Percentiles rank a stretch among this genome's conserved stretches.
These are phyloP conservation scores for Pangasius larnaudii DNA, from an alignment of 2,797 vertebrate species.

Conservation along the genomic window DNA sequence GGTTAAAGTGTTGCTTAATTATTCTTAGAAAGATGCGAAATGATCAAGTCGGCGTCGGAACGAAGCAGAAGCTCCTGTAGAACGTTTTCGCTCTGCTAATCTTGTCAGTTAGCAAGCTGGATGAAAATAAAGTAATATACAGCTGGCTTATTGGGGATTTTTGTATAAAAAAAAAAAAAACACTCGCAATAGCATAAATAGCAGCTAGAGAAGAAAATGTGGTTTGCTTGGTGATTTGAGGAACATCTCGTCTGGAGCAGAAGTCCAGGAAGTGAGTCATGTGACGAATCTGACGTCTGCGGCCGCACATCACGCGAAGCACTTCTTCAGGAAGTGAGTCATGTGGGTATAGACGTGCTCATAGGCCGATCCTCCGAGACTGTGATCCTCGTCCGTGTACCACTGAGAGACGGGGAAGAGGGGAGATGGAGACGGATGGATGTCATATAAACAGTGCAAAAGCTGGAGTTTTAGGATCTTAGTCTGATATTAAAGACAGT, in stretches of 20 bases:
- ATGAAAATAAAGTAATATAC: background rate
- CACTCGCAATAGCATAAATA: background rate
- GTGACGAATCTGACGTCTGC: slow-evolving; percentile 77
- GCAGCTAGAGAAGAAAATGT: background rate
- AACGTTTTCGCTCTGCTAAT: background rate
- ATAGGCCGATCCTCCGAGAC: slow-evolving; percentile 81
- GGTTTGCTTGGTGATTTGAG: background rate
- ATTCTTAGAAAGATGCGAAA: background rate
- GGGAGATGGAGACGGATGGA: slow-evolving; percentile 3
- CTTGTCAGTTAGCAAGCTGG: background rate
- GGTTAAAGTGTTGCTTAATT: background rate
- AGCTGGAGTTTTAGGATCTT: background rate
- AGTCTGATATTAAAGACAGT: background rate
- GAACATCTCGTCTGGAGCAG: slow-evolving; percentile 75
- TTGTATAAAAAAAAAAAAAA: background rate
- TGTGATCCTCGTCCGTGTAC: slow-evolving; percentile 95
- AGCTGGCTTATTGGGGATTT: background rate
- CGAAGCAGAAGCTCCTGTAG: no score
- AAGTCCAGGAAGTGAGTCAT: slow-evolving; percentile 89
- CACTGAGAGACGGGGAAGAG: slow-evolving; percentile 76
- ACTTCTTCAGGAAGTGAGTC: slow-evolving; percentile 89
- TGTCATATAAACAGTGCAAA: background rate
- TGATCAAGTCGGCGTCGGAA: background rate
- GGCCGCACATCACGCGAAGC: slow-evolving; percentile 74
- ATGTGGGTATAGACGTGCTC: slow-evolving; percentile 92